Base-by-base conservation (phyloP, 1,140 invertebrate species). In the Drosophila pectinifera region DNA sequence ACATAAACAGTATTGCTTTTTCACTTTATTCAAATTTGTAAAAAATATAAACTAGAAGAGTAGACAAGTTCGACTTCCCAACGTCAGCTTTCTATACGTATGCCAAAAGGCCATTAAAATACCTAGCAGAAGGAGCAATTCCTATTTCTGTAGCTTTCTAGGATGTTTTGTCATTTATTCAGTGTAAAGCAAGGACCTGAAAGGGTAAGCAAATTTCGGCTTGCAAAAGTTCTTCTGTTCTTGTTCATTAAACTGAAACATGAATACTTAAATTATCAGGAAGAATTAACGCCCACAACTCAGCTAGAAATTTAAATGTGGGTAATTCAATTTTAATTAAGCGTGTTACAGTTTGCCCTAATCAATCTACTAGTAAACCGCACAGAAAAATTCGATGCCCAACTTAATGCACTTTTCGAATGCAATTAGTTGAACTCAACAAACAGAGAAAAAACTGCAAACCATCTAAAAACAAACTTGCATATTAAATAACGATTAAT, bases 401-500 rank as follows among this genome's bases (percentile, higher is more conserved):
- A 36, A 65, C 53, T 34, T 82, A 86, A 82, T 85, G 78, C 74
- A 78, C 63, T 86, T 81, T 85, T 74, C 82, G 63, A 86, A 82
- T 75, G 74, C 68, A 85, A 78, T 86, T 86, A 78, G 82, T 49
- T 41, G 18, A 43, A 26, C 36, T 24, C 10, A 36, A 49, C 39
- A 24, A 16, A 28, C 28, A 16, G 4, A 8, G 14, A n/a, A 42
- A 54, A 46, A 39, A 13, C 11, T 5, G 38, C 38, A 49, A 56
- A 72, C 28, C 58, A 39, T 20, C 59, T 46, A 53, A 73, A 68
- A 67, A 74, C 46, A 59, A 46, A 65, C 28, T 56, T 48, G 56
- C 61, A 86, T 65, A 88, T 78, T 88, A 88, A 82, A 86, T 86
- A 75, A 72, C 69, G 88, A 82, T 86, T 88, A 88, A 88, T 86